A percentile compares a stretch with the other conserved stretches of the same genome.
Conservation (phyloP, 2,888 invertebrate species). For the Ichneumon xanthorius region DNA sequence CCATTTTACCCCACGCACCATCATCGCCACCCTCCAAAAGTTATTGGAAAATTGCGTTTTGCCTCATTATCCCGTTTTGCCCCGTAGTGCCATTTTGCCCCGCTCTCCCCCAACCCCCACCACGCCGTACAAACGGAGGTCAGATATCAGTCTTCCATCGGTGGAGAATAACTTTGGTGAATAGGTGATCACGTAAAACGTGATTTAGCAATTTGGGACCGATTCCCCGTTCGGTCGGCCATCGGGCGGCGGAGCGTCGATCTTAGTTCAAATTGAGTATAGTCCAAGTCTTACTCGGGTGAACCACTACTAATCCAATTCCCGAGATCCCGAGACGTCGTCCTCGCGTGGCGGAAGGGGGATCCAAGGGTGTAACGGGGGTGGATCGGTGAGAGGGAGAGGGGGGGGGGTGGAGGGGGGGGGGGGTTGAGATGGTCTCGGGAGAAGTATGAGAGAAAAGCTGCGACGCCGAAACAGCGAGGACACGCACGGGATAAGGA, state of each 20-base stretch:
- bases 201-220: constrained; percentile 84
- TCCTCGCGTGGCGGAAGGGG: constrained; percentile 65
- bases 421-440: constrained; percentile 61
- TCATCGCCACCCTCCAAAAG: too few species aligned
- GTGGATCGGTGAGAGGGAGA: constrained; percentile 37
- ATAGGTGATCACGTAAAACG: constrained; percentile 85
- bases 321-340: constrained; percentile 82
- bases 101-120: background rate
- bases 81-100: too few species aligned
- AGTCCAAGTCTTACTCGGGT: constrained; percentile 83
- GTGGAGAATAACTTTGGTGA: constrained; percentile 81
- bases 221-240: constrained; percentile 55
- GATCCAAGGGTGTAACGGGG: constrained; percentile 22
- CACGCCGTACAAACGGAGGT: constrained; percentile 19
- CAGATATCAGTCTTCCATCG: constrained; percentile 75
- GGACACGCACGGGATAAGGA: constrained; percentile 36
- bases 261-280: constrained; percentile 85
- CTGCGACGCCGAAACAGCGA: constrained; percentile 50
- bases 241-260: constrained; percentile 69
- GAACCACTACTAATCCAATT: constrained; percentile 85
- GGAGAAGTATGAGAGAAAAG: constrained; percentile 59
- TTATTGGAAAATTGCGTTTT: too few species aligned
- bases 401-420: constrained; percentile 49
- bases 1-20: too few species aligned
- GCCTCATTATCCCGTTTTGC: too few species aligned